Base-by-base conservation (phyloP, 37 sponge, comb jelly and placozoan genomes). In the Beroe ovata region DNA sequence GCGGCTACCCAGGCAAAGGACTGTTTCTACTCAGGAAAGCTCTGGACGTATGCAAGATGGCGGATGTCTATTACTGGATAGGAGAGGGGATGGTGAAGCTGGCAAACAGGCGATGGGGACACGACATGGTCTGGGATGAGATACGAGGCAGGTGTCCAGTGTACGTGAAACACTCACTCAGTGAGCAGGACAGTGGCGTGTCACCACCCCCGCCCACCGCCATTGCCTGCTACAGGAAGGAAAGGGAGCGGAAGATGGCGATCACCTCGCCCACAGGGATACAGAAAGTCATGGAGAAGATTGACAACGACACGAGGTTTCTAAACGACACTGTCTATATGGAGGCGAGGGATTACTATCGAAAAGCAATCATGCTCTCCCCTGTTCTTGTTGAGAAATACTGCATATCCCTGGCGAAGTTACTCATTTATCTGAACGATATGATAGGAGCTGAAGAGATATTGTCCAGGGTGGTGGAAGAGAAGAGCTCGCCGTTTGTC, bases 181-280 rank as follows among this genome's bases (percentile, higher is more conserved):
- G 33, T 35, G 84, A 77, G 54, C 84, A 77, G 33, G 84, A 42
- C 26, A 77, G 28, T 0, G 84, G 84, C 11, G 22, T 77, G 47
- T 77, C 84, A 3, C 84, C 84, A n/a, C 84, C 84, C 4, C 84
- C 84, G 4, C 84, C 84, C 42, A 77, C 84, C 21, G 84, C 84
- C 1, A 36, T 77, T n/a, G 84, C 84, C 6, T 36, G 35, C 28
- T 77, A 77, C 54, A 77, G 84, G 21, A 39, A 35, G 28, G 84
- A 77, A 8, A 77, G 84, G 33, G 84, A 77, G 38, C 84, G 84
- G 23, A 39, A 35, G 42, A 6, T 77, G 33, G 84, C 84, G 14
- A 30, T 77, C 1, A 77, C 84, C 11, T 77, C 84, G 0, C 84
- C 84, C 47, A 42, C 41, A n/a, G 54, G 38, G 1, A 16, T 77